A percentile compares a stretch with the other conserved stretches of the same genome.
These are phyloP conservation scores for Phainopepla nitens DNA, from an alignment of 2,113 vertebrate species.

Conservation along the genomic window DNA sequence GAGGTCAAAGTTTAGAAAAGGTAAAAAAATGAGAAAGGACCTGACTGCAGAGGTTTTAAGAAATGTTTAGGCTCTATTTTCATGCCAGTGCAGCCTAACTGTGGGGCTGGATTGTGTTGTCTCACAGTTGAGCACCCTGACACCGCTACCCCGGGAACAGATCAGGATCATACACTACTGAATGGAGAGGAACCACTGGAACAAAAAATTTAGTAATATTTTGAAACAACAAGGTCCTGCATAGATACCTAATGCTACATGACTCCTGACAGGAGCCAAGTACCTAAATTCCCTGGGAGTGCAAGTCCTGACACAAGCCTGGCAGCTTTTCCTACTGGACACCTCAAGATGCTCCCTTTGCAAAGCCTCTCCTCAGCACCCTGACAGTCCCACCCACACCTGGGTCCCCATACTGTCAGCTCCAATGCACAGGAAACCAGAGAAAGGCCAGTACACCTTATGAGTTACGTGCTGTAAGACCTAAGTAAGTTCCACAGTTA, in stretches of 20 bases:
- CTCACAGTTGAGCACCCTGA: background rate
- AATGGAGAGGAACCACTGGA: background rate
- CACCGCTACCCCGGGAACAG: background rate
- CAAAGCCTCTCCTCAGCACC: background rate
- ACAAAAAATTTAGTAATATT: background rate
- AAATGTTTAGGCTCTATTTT: background rate
- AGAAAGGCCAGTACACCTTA: background rate
- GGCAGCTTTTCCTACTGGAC: background rate
- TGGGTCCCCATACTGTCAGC: background rate
- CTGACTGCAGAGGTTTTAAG: background rate
- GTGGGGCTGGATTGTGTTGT: background rate
- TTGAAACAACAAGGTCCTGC: background rate
- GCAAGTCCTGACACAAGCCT: background rate
- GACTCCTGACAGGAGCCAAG: background rate
- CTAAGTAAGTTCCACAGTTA: background rate
- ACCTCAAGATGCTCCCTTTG: background rate
- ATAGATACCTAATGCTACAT: background rate
- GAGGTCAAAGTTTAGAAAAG: background rate
- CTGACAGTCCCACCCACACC: background rate
- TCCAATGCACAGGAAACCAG: fast-evolving
- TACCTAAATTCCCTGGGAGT: background rate
- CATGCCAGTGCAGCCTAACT: background rate
- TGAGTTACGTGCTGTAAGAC: fast-evolving
- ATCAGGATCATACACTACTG: fast-evolving
- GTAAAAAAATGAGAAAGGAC: background rate